Conservation (phyloP, 2,797 vertebrate genomes). For the Ceyx erithaca region DNA sequence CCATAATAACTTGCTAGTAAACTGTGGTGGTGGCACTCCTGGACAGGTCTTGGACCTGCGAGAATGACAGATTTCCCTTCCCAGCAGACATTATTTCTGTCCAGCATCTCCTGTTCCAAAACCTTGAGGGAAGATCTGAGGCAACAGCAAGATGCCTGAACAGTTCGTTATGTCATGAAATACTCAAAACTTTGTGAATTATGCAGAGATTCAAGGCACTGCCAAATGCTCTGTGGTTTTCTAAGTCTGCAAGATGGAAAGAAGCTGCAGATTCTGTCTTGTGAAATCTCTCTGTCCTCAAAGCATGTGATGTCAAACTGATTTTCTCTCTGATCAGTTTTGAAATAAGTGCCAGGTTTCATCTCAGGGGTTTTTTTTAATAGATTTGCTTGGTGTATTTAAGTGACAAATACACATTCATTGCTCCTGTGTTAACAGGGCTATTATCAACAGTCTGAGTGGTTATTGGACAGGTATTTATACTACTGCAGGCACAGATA, state of each 20-base stretch:
- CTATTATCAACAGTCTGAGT: slow-evolving; percentile 38
- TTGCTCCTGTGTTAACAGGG: slow-evolving; percentile 35
- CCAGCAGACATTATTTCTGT: background rate
- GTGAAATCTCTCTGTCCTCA: background rate
- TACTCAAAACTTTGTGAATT: slow-evolving; percentile 27
- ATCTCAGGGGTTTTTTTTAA: slow-evolving; percentile 23
- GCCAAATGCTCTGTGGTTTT: background rate
- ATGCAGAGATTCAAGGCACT: background rate
- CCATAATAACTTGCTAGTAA: background rate
- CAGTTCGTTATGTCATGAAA: slow-evolving; percentile 6
- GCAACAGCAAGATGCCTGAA: background rate
- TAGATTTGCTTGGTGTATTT: slow-evolving; percentile 28
- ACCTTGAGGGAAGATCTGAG: background rate
- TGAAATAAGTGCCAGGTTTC: slow-evolving; percentile 38
- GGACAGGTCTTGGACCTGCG: background rate
- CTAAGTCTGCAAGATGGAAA: background rate
- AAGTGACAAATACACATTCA: slow-evolving; percentile 57
- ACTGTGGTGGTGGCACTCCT: background rate
- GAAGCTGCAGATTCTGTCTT: slow-evolving; percentile 7
- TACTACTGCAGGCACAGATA: slow-evolving; percentile 58
- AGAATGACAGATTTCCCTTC: background rate
- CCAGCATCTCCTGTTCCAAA: background rate
- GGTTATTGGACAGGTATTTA: slow-evolving; percentile 53
- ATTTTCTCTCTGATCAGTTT: background rate
- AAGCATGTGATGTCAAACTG: background rate